Evolutionary conservation across 2,888 invertebrate genomes (phyloP).

Genomic region (Plebejus anna): DNA sequence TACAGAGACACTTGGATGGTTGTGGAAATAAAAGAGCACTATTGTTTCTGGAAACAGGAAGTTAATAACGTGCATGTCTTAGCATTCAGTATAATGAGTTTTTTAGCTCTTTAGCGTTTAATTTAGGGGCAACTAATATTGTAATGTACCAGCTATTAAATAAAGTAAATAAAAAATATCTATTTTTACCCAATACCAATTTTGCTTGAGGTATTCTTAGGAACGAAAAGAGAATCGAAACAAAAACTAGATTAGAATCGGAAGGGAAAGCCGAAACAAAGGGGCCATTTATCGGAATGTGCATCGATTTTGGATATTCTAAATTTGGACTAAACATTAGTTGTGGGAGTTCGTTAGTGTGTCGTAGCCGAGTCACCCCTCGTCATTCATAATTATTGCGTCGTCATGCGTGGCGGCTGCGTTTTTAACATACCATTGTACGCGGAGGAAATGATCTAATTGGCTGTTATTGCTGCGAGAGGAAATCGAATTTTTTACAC

Average conservation of each 20-base stretch:
- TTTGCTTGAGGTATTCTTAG: background rate
- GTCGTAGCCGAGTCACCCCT: constrained; percentile 32
- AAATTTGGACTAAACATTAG: constrained; percentile 9
- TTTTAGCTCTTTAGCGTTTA: too few species aligned
- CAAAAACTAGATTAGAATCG: background rate
- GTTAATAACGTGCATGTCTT: background rate
- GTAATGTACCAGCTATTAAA: too few species aligned
- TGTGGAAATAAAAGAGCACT: background rate
- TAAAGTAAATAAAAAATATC: too few species aligned
- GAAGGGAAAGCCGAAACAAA: background rate
- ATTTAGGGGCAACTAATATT: too few species aligned
- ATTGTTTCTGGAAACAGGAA: background rate
- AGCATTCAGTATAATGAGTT: too few species aligned
- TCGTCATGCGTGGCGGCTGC: constrained; percentile 47
- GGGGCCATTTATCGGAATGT: background rate
- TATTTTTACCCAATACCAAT: background rate
- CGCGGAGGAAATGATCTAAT: constrained; percentile 67
- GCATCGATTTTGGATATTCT: constrained; percentile 8
- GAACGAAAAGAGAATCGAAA: background rate
- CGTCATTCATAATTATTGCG: constrained; percentile 42
- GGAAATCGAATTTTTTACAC: constrained; percentile 60
- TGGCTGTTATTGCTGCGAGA: constrained; percentile 59
- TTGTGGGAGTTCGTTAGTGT: constrained; percentile 29
- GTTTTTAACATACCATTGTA: constrained; percentile 66
- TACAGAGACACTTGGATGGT: background rate